A percentile compares a stretch with the other conserved stretches of the same genome.
Evolutionary conservation across 2,797 vertebrate species (phyloP).

Genomic region (Cirrhinus mrigala): DNA sequence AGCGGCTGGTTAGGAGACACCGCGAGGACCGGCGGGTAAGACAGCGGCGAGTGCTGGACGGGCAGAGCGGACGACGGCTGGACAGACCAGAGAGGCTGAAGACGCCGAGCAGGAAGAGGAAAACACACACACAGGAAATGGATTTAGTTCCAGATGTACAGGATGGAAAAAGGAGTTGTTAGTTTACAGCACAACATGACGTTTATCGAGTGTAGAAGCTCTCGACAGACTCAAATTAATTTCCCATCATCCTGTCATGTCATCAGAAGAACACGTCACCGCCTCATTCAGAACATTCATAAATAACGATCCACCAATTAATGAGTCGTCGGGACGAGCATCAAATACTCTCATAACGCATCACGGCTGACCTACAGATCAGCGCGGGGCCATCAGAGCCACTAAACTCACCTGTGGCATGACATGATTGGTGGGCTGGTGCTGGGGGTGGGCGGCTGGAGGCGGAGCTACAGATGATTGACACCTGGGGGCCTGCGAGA

Average conservation of each 20-base stretch:
- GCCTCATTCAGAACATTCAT: too few species aligned
- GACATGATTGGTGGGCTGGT: constrained; percentile 81
- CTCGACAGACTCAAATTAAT: background rate
- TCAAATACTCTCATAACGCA: too few species aligned
- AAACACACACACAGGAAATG: constrained; percentile 41
- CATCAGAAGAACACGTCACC: too few species aligned
- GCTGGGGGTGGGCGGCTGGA: constrained; percentile 78
- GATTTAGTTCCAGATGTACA: constrained; percentile 76
- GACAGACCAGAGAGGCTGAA: constrained; percentile 89
- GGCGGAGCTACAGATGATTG: constrained; percentile 79
- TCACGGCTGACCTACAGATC: too few species aligned
- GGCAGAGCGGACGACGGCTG: constrained; percentile 88
- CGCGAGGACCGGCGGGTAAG: constrained; percentile 93
- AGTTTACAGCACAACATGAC: background rate
- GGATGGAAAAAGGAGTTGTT: constrained; percentile 12
- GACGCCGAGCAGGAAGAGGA: constrained; percentile 55
- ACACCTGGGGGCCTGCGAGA: constrained; percentile 81
- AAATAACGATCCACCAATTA: too few species aligned
- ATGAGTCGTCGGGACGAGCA: too few species aligned
- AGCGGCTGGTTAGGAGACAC: constrained; percentile 94
- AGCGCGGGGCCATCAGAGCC: background rate
- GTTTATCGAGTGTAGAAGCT: too few species aligned
- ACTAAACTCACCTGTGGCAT: constrained; percentile 82
- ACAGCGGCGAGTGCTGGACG: constrained; percentile 88
- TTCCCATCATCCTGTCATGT: background rate